These are phyloP conservation scores for Pseudomyrmex gracilis DNA, from an alignment of 1,140 invertebrate species.

Conservation along the genomic window DNA sequence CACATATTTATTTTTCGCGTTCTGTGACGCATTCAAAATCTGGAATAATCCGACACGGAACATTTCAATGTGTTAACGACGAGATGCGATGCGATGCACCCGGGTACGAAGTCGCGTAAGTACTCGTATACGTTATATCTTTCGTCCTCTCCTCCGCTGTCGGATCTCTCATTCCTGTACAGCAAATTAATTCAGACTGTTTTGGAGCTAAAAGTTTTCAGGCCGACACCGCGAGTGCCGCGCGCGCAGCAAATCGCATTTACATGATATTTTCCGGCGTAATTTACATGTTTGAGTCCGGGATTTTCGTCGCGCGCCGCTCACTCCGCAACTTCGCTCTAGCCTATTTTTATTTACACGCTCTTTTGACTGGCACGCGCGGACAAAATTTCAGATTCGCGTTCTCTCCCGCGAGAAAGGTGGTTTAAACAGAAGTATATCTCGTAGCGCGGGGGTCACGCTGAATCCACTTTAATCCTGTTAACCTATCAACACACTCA, in stretches of 20 bases:
- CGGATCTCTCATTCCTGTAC: not conserved
- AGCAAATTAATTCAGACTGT: slow-evolving; percentile 50
- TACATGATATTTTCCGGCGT: slow-evolving; percentile 57
- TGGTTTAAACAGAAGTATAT: slow-evolving; percentile 60
- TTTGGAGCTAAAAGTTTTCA: slow-evolving; percentile 52
- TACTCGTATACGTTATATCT: not conserved
- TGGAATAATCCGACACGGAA: slow-evolving; percentile 30
- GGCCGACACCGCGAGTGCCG: slow-evolving; percentile 31
- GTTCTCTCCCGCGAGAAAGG: slow-evolving; percentile 9
- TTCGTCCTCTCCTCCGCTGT: no score
- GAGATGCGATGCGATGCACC: slow-evolving; percentile 2
- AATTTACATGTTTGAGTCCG: slow-evolving; percentile 58
- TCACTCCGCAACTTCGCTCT: no score
- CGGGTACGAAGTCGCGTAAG: slow-evolving; percentile 36
- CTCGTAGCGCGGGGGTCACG: slow-evolving; percentile 62
- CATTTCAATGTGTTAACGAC: slow-evolving; percentile 2
- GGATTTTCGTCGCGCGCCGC: not conserved
- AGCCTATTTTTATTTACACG: slow-evolving; percentile 53
- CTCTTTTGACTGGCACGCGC: slow-evolving; percentile 50
- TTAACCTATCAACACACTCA: slow-evolving; percentile 75
- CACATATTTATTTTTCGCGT: slow-evolving; percentile 18
- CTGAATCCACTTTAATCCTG: slow-evolving; percentile 70
- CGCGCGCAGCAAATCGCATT: slow-evolving; percentile 49
- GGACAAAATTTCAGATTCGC: slow-evolving; percentile 56
- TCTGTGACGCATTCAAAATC: not conserved